Base-by-base conservation (phyloP, 2,113 vertebrate genomes). In the Muscicapa adusta region DNA sequence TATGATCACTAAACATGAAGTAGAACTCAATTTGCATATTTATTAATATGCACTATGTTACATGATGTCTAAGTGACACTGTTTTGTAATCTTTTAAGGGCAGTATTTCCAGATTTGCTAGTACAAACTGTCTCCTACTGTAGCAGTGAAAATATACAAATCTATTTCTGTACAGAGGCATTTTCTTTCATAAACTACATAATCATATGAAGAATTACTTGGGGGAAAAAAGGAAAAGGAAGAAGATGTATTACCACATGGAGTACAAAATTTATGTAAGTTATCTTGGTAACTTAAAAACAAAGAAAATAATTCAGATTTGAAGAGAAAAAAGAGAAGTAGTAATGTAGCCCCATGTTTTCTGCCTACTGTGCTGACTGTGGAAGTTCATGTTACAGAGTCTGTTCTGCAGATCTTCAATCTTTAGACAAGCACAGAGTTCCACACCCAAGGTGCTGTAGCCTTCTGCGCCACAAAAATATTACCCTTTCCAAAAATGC, bases 321-420 rank as follows among this genome's bases (percentile, higher is more conserved):
- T 78, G n/a, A n/a, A 85, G 33, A 87, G 7, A 43, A 86, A 89
- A 77, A 53, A 45, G 8, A 54, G 20, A 48, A 61, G 11, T 28
- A 67, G 2, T 7, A 8, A 11, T 24, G 16, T 24, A 20, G 16
- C 2, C 25, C 22, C 26, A 0, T 63, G 8, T 60, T 77, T 19
- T 24, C 34, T 40, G 15, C 10, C n/a, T 83, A 12, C 4, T 75
- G 9, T 29, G 23, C 16, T 40, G 31, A 43, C 6, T 77, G 29
- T 45, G 36, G 11, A 77, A 67, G 6, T 45, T 88, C 17, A 12
- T 9, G 3, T 58, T 54, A 31, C 25, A 42, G 10, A 87, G 3
- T 34, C 13, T 68, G 7, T 56, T 65, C 45, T 45, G 14, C 29
- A 93, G 73, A 65, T 6, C 16, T 77, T 65, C 54, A 25, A 19